phyloP scores from a whole-genome alignment of 2,113 vertebrate genomes.

The Heliornis fulica region DNA sequence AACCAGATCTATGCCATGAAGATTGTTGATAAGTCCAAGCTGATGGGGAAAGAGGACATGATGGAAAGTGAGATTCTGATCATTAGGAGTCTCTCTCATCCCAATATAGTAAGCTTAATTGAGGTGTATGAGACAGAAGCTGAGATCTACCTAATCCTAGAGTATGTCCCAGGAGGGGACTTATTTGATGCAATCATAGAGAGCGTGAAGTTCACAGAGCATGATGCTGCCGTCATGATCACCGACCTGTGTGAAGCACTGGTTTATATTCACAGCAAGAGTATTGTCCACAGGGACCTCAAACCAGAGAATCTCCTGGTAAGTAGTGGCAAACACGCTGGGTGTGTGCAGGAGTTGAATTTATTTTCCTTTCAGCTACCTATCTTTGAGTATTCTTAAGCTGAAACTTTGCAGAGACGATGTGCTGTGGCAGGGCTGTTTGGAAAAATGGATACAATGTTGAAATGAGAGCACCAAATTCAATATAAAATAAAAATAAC shows the following conservation, averaged over 20 bases:
- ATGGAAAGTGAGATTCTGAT: constrained; percentile 94
- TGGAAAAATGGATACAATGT: neutral
- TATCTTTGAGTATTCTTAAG: neutral
- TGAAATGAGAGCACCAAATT: neutral
- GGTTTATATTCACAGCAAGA: constrained; percentile 89
- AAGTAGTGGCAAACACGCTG: constrained; percentile 27
- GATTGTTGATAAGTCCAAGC: constrained; percentile 88
- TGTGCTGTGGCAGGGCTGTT: neutral
- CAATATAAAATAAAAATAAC: neutral
- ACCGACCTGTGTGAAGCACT: constrained; percentile 88
- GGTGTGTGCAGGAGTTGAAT: neutral
- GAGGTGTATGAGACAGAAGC: constrained; percentile 85
- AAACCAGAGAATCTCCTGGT: constrained; percentile 98
- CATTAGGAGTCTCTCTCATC: constrained; percentile 87
- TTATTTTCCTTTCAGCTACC: neutral
- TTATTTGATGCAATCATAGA: constrained; percentile 94
- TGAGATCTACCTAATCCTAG: constrained; percentile 91
- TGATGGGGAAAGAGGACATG: constrained; percentile 93
- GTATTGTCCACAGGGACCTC: constrained; percentile 92
- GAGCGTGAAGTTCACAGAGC: constrained; percentile 86
- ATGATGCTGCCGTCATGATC: constrained; percentile 85
- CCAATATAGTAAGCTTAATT: constrained; percentile 88
- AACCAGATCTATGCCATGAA: constrained; percentile 86
- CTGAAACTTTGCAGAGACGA: neutral
- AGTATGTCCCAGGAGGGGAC: constrained; percentile 91